phyloP scores from a whole-genome alignment of 2,888 invertebrate species.

The Protula sp. region DNA sequence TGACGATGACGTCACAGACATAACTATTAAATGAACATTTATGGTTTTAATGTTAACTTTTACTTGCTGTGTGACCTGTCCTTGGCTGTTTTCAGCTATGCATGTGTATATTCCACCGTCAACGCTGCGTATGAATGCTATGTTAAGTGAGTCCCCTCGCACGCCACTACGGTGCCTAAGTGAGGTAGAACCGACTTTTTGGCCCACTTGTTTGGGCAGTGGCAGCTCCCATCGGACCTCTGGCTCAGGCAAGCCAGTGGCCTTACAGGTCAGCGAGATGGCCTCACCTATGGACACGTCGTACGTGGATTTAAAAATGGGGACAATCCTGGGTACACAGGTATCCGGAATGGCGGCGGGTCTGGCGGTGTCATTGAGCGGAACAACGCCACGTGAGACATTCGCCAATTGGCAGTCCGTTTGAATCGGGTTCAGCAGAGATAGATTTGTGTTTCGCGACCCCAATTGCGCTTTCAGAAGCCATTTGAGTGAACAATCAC shows the following conservation, averaged over 20 bases:
- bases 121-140: not conserved
- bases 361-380: not conserved
- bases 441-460: not conserved
- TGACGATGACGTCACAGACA: not conserved
- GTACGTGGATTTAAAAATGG: not conserved
- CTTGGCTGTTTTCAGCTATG: not conserved
- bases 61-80: not conserved
- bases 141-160: too few species aligned
- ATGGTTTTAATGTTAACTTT: not conserved
- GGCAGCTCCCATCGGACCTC: not conserved
- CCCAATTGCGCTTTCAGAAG: not conserved
- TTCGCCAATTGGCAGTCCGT: not conserved
- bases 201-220: too few species aligned
- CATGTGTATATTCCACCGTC: not conserved
- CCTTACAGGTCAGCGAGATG: not conserved
- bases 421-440: not conserved
- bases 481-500: conserved; percentile 54
- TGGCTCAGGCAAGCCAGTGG: not conserved
- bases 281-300: not conserved
- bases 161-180: too few species aligned
- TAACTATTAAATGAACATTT: not conserved
- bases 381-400: not conserved
- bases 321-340: not conserved
- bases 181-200: too few species aligned
- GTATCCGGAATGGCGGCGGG: not conserved